Percentiles rank a stretch among this genome's conserved stretches.
phyloP scores from a whole-genome alignment of 2,888 invertebrate species.

The Erebia aethiops region DNA sequence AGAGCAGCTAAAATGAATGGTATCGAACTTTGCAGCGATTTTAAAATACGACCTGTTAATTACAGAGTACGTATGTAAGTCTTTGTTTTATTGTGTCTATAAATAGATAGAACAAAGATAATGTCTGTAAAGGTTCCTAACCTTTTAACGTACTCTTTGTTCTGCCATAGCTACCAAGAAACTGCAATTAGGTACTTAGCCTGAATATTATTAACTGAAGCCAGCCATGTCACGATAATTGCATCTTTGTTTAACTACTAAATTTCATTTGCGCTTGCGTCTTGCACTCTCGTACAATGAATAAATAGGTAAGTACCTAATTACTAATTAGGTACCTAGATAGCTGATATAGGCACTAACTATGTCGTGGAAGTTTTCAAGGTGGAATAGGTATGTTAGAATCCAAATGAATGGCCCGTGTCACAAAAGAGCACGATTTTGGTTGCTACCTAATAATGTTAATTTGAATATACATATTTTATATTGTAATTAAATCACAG shows the following conservation, averaged over 20 bases:
- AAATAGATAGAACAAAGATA: slow-evolving; percentile 25
- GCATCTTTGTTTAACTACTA: not conserved
- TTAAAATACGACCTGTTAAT: slow-evolving; percentile 75
- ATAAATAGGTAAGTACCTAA: not conserved
- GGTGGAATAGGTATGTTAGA: too few relatives aligned
- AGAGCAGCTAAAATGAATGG: slow-evolving; percentile 63
- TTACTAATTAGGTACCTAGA: too few relatives aligned
- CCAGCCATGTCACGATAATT: not conserved
- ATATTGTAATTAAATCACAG: too few relatives aligned
- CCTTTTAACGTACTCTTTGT: slow-evolving; percentile 22
- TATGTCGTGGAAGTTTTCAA: too few relatives aligned
- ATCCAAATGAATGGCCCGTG: too few relatives aligned
- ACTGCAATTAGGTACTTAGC: not conserved
- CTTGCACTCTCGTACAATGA: not conserved
- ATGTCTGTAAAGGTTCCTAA: slow-evolving; percentile 22
- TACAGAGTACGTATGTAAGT: slow-evolving; percentile 71
- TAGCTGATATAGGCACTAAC: too few relatives aligned
- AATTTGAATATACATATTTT: too few relatives aligned
- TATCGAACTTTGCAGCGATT: slow-evolving; percentile 61
- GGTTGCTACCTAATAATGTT: too few relatives aligned
- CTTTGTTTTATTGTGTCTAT: slow-evolving; percentile 27
- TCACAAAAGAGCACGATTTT: too few relatives aligned
- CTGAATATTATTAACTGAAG: not conserved
- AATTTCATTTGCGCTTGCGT: not conserved
- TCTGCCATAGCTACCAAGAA: not conserved